Evolutionary conservation across 2,797 vertebrate genomes (phyloP).

Genomic region (Chanos chanos): DNA sequence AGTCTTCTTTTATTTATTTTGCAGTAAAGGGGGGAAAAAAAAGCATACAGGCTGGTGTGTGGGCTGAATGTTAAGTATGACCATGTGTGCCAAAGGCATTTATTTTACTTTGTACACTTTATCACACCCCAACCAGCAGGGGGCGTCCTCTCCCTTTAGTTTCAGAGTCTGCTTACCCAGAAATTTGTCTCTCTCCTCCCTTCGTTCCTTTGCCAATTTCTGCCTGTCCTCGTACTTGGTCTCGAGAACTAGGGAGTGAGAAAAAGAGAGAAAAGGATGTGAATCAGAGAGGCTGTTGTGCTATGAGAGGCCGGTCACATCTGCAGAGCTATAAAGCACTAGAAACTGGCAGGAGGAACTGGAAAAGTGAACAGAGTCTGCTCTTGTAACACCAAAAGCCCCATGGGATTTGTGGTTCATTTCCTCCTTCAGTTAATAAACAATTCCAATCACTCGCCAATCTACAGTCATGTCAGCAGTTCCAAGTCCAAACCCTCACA

Average conservation of each 20-base stretch:
- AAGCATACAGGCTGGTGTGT: too few relatives aligned
- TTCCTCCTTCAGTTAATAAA: too few relatives aligned
- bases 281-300: slow-evolving; percentile 26
- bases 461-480: too few relatives aligned
- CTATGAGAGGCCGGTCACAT: slow-evolving; percentile 20
- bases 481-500: too few relatives aligned
- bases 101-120: neutral
- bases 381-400: neutral
- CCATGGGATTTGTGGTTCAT: too few relatives aligned
- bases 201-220: slow-evolving; percentile 87
- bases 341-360: slow-evolving; percentile 7
- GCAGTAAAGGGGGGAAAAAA: too few relatives aligned
- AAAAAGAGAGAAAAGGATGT: neutral
- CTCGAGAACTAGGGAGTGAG: neutral
- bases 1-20: too few relatives aligned
- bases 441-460: too few relatives aligned
- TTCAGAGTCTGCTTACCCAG: slow-evolving; percentile 75
- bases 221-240: slow-evolving; percentile 87
- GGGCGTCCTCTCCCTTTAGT: slow-evolving; percentile 48
- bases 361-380: slow-evolving; percentile 9
- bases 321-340: slow-evolving; percentile 33
- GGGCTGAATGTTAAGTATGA: too few relatives aligned
- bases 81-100: neutral
- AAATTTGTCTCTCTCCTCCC: slow-evolving; percentile 92
- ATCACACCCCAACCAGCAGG: slow-evolving; percentile 56